Evolutionary conservation across 2,797 vertebrate species (phyloP).

Genomic region (Leptoclinus maculatus): DNA sequence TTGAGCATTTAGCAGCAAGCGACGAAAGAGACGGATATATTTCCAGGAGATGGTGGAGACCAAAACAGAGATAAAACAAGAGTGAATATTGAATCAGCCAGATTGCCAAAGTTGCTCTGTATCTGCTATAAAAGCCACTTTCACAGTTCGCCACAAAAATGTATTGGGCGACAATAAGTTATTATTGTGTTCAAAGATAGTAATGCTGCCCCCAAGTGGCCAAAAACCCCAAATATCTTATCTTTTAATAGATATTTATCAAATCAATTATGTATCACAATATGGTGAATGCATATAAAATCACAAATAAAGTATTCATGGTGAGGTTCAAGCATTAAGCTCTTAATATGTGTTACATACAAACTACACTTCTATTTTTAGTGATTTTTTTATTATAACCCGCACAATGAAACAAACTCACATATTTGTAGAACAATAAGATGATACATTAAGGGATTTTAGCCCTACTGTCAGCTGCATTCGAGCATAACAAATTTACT

Average conservation of each 20-base stretch:
- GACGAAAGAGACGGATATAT: not conserved
- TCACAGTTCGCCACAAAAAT: not conserved
- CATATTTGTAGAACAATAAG: not conserved
- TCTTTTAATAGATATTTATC: not conserved
- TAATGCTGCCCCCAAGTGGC: not conserved
- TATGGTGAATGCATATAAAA: not conserved
- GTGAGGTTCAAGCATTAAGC: not conserved
- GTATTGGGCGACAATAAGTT: not conserved
- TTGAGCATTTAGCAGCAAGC: not conserved
- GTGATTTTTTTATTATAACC: not conserved
- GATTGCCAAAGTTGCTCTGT: not conserved
- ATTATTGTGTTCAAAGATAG: not conserved
- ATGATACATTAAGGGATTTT: not conserved
- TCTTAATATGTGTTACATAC: not conserved
- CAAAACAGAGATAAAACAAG: slow-evolving; percentile 1
- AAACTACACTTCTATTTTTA: not conserved
- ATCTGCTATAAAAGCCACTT: not conserved
- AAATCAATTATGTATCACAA: not conserved
- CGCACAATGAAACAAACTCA: not conserved
- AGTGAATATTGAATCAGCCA: not conserved
- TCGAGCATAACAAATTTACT: slow-evolving; percentile 9
- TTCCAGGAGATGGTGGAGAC: not conserved
- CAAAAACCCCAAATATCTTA: too few relatives aligned
- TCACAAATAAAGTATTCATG: not conserved
- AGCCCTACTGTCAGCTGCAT: not conserved